These are phyloP conservation scores for Fratercula arctica DNA, from an alignment of 2,797 vertebrate genomes.

Conservation along the genomic window DNA sequence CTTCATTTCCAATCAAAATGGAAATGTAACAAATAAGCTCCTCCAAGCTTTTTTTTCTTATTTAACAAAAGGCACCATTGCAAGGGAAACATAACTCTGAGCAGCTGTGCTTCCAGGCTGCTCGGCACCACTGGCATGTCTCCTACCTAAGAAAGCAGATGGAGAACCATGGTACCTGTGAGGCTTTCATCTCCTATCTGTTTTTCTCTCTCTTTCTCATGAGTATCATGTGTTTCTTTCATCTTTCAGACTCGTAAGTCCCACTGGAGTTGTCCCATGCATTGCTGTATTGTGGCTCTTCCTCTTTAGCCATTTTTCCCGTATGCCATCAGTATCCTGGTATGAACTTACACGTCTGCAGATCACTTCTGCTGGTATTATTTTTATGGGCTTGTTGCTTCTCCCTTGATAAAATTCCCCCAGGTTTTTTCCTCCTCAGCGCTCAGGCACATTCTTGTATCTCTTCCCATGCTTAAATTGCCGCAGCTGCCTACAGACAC, in stretches of 20 bases:
- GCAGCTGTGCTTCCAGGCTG: constrained; percentile 29
- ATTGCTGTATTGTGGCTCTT: neutral
- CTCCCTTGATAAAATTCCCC: neutral
- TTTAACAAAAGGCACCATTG: neutral
- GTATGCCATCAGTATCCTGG: neutral
- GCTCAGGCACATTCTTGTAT: neutral
- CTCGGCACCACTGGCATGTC: fast-evolving
- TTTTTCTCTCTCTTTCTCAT: neutral
- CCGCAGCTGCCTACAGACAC: neutral
- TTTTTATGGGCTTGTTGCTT: neutral
- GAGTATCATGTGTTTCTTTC: neutral
- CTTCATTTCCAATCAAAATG: neutral
- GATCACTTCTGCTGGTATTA: neutral
- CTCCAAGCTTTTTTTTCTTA: neutral
- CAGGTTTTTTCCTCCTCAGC: neutral
- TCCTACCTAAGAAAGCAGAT: neutral
- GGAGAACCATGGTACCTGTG: neutral
- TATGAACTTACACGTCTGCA: neutral
- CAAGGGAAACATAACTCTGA: neutral
- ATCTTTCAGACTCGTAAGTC: neutral
- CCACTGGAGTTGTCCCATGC: neutral
- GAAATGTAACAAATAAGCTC: neutral
- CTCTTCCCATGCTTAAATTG: neutral
- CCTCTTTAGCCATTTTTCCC: neutral
- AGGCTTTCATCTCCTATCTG: neutral